A percentile compares a stretch with the other conserved stretches of the same genome.
These are phyloP conservation scores for Leptinotarsa texana DNA, from an alignment of 1,140 invertebrate genomes.

Conservation along the genomic window DNA sequence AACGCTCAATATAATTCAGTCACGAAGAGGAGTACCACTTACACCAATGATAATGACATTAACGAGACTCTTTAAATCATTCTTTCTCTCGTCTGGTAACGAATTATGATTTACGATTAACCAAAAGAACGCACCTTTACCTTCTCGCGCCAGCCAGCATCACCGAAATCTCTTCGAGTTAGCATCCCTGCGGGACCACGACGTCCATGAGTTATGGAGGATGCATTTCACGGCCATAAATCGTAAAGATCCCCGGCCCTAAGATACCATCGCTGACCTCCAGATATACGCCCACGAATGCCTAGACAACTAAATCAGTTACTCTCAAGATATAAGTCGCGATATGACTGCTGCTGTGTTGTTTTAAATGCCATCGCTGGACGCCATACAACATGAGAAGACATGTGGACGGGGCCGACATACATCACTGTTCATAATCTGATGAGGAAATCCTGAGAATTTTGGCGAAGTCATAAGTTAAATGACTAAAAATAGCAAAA, in stretches of 20 bases:
- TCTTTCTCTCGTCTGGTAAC: background rate
- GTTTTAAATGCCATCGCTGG: conserved; percentile 42
- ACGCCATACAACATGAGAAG: conserved; percentile 33
- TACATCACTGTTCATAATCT: conserved; percentile 11
- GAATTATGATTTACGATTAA: conserved; percentile 6
- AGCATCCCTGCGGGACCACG: conserved; percentile 45
- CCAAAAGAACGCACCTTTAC: background rate
- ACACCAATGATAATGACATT: background rate
- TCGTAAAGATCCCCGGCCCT: conserved; percentile 45
- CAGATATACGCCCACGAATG: conserved; percentile 49
- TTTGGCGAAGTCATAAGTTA: background rate
- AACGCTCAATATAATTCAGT: background rate
- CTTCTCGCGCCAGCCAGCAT: background rate
- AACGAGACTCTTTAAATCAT: background rate
- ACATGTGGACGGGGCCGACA: conserved; percentile 14
- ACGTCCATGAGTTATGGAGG: conserved; percentile 50
- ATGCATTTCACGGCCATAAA: conserved; percentile 51
- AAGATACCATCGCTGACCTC: conserved; percentile 43
- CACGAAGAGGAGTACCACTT: background rate
- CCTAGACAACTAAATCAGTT: conserved; percentile 53
- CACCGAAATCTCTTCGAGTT: conserved; percentile 16
- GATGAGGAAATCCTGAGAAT: background rate
- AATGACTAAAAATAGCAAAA: background rate
- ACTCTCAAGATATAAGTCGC: conserved; percentile 41
- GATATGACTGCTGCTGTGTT: conserved; percentile 32